These are phyloP conservation scores for Corythoichthys intestinalis DNA, from an alignment of 2,113 vertebrate species.

Conservation along the genomic window DNA sequence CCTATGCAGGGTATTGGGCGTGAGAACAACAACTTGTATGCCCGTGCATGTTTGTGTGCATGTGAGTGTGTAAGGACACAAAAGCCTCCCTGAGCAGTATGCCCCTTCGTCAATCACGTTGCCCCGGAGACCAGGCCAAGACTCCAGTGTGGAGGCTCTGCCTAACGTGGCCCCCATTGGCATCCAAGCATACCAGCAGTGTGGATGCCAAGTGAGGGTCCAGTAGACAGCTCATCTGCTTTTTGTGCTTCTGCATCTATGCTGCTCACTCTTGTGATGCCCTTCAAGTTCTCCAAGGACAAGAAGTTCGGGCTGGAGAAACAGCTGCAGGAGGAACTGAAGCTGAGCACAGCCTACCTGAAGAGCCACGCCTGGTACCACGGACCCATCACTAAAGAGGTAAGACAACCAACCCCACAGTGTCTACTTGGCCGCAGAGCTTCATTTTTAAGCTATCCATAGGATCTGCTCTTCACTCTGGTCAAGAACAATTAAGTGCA, in stretches of 20 bases:
- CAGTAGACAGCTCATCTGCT: constrained; percentile 9
- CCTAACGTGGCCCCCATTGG: not conserved
- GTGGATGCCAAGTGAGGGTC: constrained; percentile 48
- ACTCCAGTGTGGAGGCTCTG: constrained; percentile 28
- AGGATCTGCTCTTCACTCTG: too few species aligned
- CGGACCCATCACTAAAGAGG: constrained; percentile 85
- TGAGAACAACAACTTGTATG: constrained; percentile 7
- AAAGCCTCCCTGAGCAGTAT: constrained; percentile 56
- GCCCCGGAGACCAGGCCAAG: constrained; percentile 40
- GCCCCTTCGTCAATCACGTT: constrained; percentile 44
- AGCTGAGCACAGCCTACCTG: constrained; percentile 80
- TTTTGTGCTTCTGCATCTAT: not conserved
- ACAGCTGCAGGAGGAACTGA: constrained; percentile 90
- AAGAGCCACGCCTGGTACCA: constrained; percentile 94
- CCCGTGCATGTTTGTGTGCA: constrained; percentile 6
- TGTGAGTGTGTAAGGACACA: constrained; percentile 7
- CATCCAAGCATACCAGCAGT: not conserved
- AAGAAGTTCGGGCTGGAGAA: constrained; percentile 86
- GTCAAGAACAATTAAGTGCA: too few species aligned
- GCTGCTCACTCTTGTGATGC: constrained; percentile 27
- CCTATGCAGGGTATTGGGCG: constrained; percentile 3
- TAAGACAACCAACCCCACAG: constrained; percentile 42
- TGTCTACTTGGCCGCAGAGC: not conserved
- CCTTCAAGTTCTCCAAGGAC: constrained; percentile 87
- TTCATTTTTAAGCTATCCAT: too few species aligned